Base-by-base conservation (phyloP, 2,113 vertebrate species). In the Emydura subglobosa region DNA sequence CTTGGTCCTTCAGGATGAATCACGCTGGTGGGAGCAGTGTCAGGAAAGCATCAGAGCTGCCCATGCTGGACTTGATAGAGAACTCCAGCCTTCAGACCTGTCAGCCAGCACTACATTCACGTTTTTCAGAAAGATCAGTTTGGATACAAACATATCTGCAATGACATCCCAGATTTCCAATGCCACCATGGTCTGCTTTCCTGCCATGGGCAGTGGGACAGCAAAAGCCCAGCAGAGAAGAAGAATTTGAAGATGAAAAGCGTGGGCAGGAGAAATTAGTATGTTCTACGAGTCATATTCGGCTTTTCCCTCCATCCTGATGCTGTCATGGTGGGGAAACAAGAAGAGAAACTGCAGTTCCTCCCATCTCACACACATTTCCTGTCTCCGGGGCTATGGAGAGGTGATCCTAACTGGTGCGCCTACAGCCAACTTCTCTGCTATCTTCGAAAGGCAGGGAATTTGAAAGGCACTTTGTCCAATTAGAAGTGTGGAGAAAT, bases 391-490 rank as follows among this genome's bases (percentile, higher is more conserved):
- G 89, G 39, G 61, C 94, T 65, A 65, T 9, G 3, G n/a, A 72
- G 88, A 89, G 92, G 74, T 81, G 84, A 94, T 21, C 44, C 89
- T 68, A 94, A 95, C 97, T 92, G 47, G 83, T 87, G 96, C 94
- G 98, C 97, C 97, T 85, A 84, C 95, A 96, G 97, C 92, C 97
- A 95, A 94, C 98, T 98, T 90, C 98, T 98, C 97, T 96, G 98
- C 98, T 98, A 96, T 93, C 96, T 98, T 98, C 96, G 98, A 98
- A 99, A 99, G 97, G 98, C 94, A 96, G 94, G 1, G 95, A 98
- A 97, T 98, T 98, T 99, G 98, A 99, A 99, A 99, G 98, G 98
- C 98, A 99, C 99, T 99, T 98, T 98, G 99, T 99, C 98, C 99
- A 99, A 99, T 99, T 99, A 99, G 98, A 99, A 99, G 96, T 98